Percentiles rank a stretch among this genome's conserved stretches.
Conservation (phyloP, 1,140 invertebrate genomes). For the Lepidurus apus region DNA sequence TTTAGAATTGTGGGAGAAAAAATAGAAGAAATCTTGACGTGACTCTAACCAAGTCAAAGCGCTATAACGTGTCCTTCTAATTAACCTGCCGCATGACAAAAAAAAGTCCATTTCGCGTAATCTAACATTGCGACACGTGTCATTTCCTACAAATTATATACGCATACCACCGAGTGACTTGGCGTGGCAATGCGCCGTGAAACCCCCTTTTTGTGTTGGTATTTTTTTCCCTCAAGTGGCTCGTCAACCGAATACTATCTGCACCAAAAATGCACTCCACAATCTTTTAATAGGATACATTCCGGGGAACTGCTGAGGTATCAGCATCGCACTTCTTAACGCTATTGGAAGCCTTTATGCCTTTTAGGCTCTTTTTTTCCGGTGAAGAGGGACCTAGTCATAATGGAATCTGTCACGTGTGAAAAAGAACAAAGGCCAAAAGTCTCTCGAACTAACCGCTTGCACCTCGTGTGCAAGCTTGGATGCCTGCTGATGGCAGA, state of each 20-base stretch:
- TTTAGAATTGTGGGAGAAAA: too few relatives aligned
- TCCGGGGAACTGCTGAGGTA: neutral
- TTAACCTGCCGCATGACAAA: neutral
- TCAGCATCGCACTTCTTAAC: neutral
- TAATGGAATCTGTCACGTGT: neutral
- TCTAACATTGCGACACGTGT: too few relatives aligned
- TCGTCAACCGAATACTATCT: neutral
- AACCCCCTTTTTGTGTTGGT: neutral
- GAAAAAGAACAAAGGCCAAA: neutral
- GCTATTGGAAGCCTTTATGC: neutral
- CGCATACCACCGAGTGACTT: too few relatives aligned
- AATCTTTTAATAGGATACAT: neutral
- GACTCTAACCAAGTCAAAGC: neutral
- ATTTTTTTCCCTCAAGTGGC: neutral
- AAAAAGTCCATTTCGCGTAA: too few relatives aligned
- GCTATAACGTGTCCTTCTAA: neutral
- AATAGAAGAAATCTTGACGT: neutral
- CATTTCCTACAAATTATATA: too few relatives aligned
- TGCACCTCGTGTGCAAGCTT: neutral
- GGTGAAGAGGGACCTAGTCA: neutral
- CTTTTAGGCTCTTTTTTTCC: neutral
- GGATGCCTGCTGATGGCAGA: neutral
- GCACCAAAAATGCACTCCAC: neutral
- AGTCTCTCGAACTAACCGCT: neutral
- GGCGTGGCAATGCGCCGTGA: too few relatives aligned